Evolutionary conservation across 2,888 invertebrate genomes (phyloP).

Genomic region (Drosophila paranaensis): DNA sequence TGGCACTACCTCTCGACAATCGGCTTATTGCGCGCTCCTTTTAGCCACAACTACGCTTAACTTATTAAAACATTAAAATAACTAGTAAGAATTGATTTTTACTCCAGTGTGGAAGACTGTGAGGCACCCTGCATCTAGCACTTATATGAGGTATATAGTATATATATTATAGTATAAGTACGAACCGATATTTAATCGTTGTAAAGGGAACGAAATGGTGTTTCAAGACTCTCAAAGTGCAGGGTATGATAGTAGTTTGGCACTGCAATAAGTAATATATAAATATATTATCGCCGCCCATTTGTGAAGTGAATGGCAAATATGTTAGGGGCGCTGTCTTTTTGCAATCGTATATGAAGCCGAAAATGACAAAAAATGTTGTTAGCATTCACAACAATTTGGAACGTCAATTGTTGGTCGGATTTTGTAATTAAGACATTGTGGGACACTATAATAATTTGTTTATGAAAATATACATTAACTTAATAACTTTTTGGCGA

Average conservation of each 20-base stretch:
- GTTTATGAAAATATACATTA: slow-evolving; percentile 57
- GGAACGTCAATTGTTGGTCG: slow-evolving; percentile 29
- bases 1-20: slow-evolving; percentile 10
- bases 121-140: background rate
- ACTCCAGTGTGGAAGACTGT: background rate
- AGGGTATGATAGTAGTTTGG: slow-evolving; percentile 15
- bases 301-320: slow-evolving; percentile 55
- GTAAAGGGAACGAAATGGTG: too few relatives aligned
- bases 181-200: too few relatives aligned
- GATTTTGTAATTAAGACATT: slow-evolving; percentile 61
- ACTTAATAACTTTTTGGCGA: slow-evolving; percentile 41
- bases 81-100: background rate
- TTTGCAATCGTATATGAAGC: slow-evolving; percentile 41
- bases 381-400: slow-evolving; percentile 41
- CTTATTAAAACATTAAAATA: slow-evolving; percentile 6
- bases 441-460: slow-evolving; percentile 56
- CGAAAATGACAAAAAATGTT: slow-evolving; percentile 52
- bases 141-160: background rate
- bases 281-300: slow-evolving; percentile 45
- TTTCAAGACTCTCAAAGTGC: background rate
- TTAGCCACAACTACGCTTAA: slow-evolving; percentile 41
- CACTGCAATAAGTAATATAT: slow-evolving; percentile 36
- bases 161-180: too few relatives aligned
- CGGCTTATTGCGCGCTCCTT: slow-evolving; percentile 18
- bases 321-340: slow-evolving; percentile 45